phyloP scores from a whole-genome alignment of 2,113 vertebrate species.

The Myotis davidii region DNA sequence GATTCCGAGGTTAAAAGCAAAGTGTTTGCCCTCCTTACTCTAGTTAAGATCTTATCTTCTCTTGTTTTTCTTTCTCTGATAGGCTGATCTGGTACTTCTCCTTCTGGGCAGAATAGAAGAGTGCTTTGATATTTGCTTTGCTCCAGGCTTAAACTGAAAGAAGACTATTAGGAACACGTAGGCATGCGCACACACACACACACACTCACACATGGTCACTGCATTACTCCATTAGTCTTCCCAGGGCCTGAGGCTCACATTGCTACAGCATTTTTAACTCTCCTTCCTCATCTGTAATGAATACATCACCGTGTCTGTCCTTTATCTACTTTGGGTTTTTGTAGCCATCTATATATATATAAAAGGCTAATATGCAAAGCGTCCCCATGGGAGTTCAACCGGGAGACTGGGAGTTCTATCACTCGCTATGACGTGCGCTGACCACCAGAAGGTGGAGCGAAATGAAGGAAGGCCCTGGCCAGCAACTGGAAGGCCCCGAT shows the following conservation, averaged over 20 bases:
- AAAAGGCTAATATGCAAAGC: too few species aligned
- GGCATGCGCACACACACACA: too few species aligned
- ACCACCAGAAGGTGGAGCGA: too few species aligned
- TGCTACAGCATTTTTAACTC: neutral
- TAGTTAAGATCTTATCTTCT: constrained; percentile 69
- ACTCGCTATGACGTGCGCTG: too few species aligned
- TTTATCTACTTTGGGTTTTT: neutral
- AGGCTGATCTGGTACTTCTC: neutral
- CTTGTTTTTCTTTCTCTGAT: constrained; percentile 65
- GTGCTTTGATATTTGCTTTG: constrained; percentile 14
- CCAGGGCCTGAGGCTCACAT: neutral
- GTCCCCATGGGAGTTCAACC: too few species aligned
- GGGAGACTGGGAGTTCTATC: too few species aligned
- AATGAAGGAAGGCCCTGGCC: too few species aligned
- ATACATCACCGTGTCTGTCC: neutral
- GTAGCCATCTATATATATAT: neutral
- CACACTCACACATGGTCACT: too few species aligned
- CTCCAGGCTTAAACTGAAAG: neutral
- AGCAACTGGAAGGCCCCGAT: too few species aligned
- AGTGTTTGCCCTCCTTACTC: neutral
- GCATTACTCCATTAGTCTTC: neutral
- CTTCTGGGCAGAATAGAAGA: neutral
- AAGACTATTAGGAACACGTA: neutral
- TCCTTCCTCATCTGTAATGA: neutral
- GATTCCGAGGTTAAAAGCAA: constrained; percentile 55